These are phyloP conservation scores for Hemicordylus capensis DNA, from an alignment of 2,113 vertebrate species.

Conservation along the genomic window DNA sequence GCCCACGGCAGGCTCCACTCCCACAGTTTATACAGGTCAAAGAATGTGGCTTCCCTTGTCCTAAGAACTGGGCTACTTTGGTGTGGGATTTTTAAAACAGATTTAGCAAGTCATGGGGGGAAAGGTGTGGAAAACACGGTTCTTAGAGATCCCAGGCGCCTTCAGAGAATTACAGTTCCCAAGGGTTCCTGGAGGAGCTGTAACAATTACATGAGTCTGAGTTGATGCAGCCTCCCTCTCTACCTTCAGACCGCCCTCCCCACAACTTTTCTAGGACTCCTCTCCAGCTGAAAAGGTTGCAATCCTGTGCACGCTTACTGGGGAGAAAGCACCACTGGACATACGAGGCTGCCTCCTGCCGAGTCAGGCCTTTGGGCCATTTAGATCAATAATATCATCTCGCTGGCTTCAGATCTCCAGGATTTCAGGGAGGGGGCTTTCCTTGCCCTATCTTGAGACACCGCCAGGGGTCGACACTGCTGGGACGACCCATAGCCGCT, in stretches of 20 bases:
- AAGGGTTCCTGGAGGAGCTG: neutral
- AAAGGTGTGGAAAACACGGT: neutral
- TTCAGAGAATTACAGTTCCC: neutral
- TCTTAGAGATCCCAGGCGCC: neutral
- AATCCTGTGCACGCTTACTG: too few relatives aligned
- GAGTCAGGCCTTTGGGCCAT: too few relatives aligned
- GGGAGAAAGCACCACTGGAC: too few relatives aligned
- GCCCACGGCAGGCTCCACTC: neutral
- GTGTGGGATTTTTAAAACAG: neutral
- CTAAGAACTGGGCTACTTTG: neutral
- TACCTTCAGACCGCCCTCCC: neutral
- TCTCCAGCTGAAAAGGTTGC: neutral
- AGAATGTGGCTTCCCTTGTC: neutral
- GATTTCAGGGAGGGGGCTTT: too few relatives aligned
- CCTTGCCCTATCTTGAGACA: too few relatives aligned
- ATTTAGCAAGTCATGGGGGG: neutral
- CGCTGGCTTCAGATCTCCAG: too few relatives aligned
- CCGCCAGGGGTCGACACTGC: too few relatives aligned
- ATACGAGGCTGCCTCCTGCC: too few relatives aligned
- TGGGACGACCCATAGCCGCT: too few relatives aligned
- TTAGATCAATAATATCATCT: too few relatives aligned
- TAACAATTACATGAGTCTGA: neutral
- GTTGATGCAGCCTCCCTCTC: neutral
- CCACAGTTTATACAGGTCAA: neutral
- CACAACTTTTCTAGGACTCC: neutral